These are phyloP conservation scores for Apis laboriosa DNA, from an alignment of 1,140 invertebrate species.

Conservation along the genomic window DNA sequence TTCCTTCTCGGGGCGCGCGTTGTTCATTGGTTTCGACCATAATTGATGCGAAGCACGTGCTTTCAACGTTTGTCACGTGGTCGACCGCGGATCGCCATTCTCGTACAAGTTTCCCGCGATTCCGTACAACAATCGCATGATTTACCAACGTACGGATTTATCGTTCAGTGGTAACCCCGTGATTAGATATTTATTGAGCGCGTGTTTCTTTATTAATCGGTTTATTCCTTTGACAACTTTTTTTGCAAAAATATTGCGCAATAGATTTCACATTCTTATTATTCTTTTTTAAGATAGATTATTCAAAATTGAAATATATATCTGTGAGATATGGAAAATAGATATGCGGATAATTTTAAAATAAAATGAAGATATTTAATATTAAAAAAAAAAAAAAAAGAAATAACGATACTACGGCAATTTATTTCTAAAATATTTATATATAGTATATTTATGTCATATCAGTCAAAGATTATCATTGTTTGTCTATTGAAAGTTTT, in stretches of 20 bases:
- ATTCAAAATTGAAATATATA: not conserved
- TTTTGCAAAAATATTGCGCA: not conserved
- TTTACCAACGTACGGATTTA: not conserved
- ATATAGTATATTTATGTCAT: not conserved
- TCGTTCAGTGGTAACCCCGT: not conserved
- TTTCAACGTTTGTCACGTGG: conserved; percentile 55
- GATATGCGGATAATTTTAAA: not conserved
- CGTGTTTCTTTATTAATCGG: not conserved
- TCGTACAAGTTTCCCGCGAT: conserved; percentile 41
- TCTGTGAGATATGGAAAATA: not conserved
- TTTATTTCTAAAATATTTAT: not conserved
- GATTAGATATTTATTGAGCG: not conserved
- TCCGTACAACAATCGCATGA: conserved; percentile 18
- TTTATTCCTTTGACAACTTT: not conserved
- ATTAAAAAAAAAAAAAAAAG: not conserved
- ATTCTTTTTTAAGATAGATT: not conserved
- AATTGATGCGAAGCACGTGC: conserved; percentile 66
- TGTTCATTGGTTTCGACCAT: conserved; percentile 47
- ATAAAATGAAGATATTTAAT: too few species aligned
- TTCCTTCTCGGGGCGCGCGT: conserved; percentile 35
- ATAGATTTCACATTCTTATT: not conserved
- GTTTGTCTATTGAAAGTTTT: not conserved
- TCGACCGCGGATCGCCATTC: conserved; percentile 29
- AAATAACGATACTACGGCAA: not conserved
- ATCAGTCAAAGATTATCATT: not conserved